Conservation (phyloP, 2,888 invertebrate species). For the Corythucha ciliata region DNA sequence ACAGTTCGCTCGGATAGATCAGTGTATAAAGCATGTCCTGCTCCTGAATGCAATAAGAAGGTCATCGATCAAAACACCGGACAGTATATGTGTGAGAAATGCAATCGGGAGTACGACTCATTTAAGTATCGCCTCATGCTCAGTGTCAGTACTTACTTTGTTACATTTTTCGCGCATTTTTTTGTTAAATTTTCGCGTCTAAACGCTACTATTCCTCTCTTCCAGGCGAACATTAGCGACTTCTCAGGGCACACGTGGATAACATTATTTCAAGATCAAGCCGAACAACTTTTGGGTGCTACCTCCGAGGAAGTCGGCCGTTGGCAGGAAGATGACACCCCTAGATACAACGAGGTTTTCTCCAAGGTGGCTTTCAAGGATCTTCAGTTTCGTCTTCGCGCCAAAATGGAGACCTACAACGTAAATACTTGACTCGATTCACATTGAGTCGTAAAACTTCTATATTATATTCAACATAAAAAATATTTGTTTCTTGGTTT, state of each 20-base stretch:
- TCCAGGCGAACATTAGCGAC: constrained; percentile 75
- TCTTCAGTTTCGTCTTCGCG: constrained; percentile 72
- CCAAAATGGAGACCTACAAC: constrained; percentile 85
- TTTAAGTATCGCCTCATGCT: constrained; percentile 79
- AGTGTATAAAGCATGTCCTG: constrained; percentile 85
- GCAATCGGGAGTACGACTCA: constrained; percentile 69
- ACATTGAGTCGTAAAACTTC: constrained; percentile 7
- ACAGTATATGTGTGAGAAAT: constrained; percentile 89
- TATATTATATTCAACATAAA: constrained; percentile 7
- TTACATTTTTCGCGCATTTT: background rate
- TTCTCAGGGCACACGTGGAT: constrained; percentile 81
- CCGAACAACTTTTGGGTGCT: constrained; percentile 64
- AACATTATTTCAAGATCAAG: constrained; percentile 79
- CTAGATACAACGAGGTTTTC: constrained; percentile 58
- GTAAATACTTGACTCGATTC: constrained; percentile 48
- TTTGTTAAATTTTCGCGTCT: background rate
- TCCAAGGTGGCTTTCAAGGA: constrained; percentile 67
- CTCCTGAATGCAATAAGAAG: constrained; percentile 88
- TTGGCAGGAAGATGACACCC: constrained; percentile 42
- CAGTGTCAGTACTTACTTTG: constrained; percentile 51
- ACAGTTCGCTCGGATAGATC: constrained; percentile 72
- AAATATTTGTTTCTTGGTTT: constrained; percentile 21
- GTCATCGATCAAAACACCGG: constrained; percentile 75
- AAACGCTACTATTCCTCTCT: constrained; percentile 28
- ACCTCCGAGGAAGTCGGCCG: constrained; percentile 69